Evolutionary conservation across 2,797 vertebrate genomes (phyloP).

Genomic region (Phrynocephalus vlangalii): DNA sequence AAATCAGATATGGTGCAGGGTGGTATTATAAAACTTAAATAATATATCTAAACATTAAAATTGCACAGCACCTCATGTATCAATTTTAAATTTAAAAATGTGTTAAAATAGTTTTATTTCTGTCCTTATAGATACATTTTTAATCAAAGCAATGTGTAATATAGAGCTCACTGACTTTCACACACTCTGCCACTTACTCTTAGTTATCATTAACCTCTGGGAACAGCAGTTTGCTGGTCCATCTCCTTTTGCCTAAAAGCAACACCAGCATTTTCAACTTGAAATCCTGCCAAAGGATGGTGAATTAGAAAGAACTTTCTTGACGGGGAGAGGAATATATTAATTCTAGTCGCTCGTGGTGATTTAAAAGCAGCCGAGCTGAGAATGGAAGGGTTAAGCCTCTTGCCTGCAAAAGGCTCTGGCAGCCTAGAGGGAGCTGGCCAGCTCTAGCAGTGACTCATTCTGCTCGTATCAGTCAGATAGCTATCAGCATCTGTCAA

Average conservation of each 20-base stretch:
- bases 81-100: not conserved
- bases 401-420: constrained; percentile 62
- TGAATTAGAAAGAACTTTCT: constrained; percentile 21
- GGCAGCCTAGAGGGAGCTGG: constrained; percentile 81
- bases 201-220: constrained; percentile 54
- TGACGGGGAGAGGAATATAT: not conserved
- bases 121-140: not conserved
- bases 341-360: constrained; percentile 24
- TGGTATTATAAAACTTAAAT: not conserved
- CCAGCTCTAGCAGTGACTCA: constrained; percentile 74
- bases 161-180: not conserved
- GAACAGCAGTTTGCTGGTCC: constrained; percentile 52
- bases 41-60: not conserved
- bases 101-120: not conserved
- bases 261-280: constrained; percentile 27
- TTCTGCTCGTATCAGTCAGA: constrained; percentile 72
- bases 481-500: constrained; percentile 73
- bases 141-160: not conserved
- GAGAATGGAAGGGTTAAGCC: constrained; percentile 70
- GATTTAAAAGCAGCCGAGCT: constrained; percentile 38
- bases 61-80: not conserved
- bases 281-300: constrained; percentile 42
- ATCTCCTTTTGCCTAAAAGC: constrained; percentile 49
- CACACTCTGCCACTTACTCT: not conserved
- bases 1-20: not conserved